Base-by-base conservation (phyloP, 2,113 vertebrate genomes). In the Gadus chalcogrammus region DNA sequence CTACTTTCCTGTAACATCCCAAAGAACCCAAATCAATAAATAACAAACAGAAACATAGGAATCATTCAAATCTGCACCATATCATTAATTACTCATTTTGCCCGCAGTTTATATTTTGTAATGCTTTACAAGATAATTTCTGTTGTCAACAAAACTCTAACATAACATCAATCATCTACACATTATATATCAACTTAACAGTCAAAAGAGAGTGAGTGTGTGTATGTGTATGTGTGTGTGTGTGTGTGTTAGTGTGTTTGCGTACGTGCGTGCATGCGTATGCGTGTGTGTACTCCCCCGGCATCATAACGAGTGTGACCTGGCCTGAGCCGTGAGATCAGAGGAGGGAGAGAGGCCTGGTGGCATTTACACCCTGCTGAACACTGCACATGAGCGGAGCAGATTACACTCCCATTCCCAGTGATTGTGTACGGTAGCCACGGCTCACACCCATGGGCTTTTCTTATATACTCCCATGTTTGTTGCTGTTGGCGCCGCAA, bases 401-500 rank as follows among this genome's bases (percentile, higher is more conserved):
- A 73, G 78, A 80, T 83, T 78, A 67, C 28, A 27, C 66, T 69
- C 60, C 16, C 62, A 78, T 75, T 78, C 71, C 75, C 64, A 73
- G 72, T 78, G 52, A 69, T 68, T 48, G 78, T 71, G 59, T 68
- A 68, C 66, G 70, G 72, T 78, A 62, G 72, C 68, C 52, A 27
- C 31, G 62, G 75, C 75, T 71, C 75, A 79, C 56, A 66, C 53
- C 72, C 67, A 68, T 24, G 69, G 67, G 63, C 72, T 71, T 72
- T 77, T 79, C 67, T 63, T 67, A 55, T 55, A 15, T 56, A 56
- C 73, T 71, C 55, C 75, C 75, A 73, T 80, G 78, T 76, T 79
- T 81, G 79, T 75, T 74, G 79, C 70, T 81, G 73, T 71, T 71
- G 73, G 70, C 70, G 67, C 63, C 24, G 73, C 42, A 68, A 76